These are phyloP conservation scores for chimpanzee (Pan troglodytes) DNA, from an alignment of 2,113 vertebrate species.

Conservation along the genomic window NHGRI_mPanTro3-v2.1_pri NC_072398.2:97964001-97964500, in stretches of 20 bases:
- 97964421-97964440: too few species aligned
- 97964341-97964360: neutral
- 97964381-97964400: neutral
- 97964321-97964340: neutral
- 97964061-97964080: neutral
- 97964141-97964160: neutral
- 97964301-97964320: neutral
- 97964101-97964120: neutral
- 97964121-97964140: neutral
- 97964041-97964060: neutral
- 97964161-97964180: neutral
- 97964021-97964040: neutral
- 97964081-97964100: neutral
- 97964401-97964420: too few species aligned
- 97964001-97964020: neutral
- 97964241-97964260: neutral
- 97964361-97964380: neutral
- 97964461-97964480: too few species aligned
- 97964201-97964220: neutral
- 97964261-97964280: neutral
- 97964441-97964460: too few species aligned
- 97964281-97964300: neutral
- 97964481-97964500: too few species aligned
- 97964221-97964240: neutral
- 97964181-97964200: conserved; percentile 52